Evolutionary conservation across 2,888 invertebrate species (phyloP).

Genomic region (Rhimphoctona megacephalus): DNA sequence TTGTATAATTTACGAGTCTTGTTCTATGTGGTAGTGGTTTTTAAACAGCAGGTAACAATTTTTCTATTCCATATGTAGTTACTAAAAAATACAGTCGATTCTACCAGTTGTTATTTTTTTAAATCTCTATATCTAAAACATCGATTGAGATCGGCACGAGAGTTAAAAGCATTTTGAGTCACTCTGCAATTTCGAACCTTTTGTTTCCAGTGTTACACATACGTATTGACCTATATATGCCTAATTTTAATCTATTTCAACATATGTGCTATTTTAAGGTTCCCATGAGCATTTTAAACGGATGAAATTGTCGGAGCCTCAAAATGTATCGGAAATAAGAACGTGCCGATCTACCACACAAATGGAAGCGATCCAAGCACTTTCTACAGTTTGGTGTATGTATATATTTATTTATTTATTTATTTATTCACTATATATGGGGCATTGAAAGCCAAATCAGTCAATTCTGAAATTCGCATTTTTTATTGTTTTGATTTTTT

Average conservation of each 20-base stretch:
- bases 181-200: slow-evolving; percentile 32
- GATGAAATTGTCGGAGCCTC: slow-evolving; percentile 27
- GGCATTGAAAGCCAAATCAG: too few relatives aligned
- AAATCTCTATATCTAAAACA: slow-evolving; percentile 60
- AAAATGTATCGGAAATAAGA: slow-evolving; percentile 35
- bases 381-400: slow-evolving; percentile 44
- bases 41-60: slow-evolving; percentile 81
- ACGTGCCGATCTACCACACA: slow-evolving; percentile 53
- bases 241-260: neutral
- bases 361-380: slow-evolving; percentile 63
- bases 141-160: slow-evolving; percentile 58
- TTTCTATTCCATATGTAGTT: slow-evolving; percentile 73
- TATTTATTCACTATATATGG: slow-evolving; percentile 19
- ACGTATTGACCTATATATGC: neutral
- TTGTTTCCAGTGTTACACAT: neutral
- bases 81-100: slow-evolving; percentile 82
- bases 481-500: too few relatives aligned
- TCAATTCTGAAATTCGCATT: too few relatives aligned
- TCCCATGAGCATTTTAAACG: slow-evolving; percentile 24
- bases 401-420: slow-evolving; percentile 27
- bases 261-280: neutral
- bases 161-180: slow-evolving; percentile 47
- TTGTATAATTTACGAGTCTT: slow-evolving; percentile 56
- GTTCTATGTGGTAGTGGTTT: slow-evolving; percentile 71
- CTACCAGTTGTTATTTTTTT: slow-evolving; percentile 72